A percentile compares a stretch with the other conserved stretches of the same genome.
phyloP scores from a whole-genome alignment of 2,113 vertebrate species.

The Bolborhynchus lineola region DNA sequence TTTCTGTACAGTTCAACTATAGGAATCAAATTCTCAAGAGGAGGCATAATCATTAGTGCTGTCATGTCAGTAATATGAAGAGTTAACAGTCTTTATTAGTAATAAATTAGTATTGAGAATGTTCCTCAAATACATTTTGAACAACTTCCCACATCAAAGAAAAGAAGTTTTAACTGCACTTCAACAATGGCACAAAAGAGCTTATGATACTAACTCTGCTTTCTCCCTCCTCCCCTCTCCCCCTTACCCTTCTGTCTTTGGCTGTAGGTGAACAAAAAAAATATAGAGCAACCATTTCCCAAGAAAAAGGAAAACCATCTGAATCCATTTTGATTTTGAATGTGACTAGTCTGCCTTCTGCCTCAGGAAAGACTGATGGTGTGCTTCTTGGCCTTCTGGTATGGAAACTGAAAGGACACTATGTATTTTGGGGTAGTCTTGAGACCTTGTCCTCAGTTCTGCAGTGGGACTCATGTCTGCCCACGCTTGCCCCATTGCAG shows the following conservation, averaged over 20 bases:
- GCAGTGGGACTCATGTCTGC: not conserved
- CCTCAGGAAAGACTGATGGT: constrained; percentile 40
- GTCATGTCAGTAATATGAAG: not conserved
- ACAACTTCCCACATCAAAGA: not conserved
- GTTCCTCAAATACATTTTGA: not conserved
- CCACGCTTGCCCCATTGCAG: not conserved
- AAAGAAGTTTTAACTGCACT: not conserved
- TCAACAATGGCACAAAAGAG: not conserved
- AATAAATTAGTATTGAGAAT: not conserved
- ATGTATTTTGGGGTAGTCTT: not conserved
- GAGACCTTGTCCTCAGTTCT: not conserved
- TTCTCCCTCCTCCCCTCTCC: not conserved
- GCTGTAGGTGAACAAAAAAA: constrained; percentile 63
- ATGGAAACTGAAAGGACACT: constrained; percentile 34
- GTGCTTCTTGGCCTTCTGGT: constrained; percentile 24
- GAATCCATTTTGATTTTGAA: constrained; percentile 56
- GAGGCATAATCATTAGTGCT: not conserved
- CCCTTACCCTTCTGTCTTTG: constrained; percentile 33
- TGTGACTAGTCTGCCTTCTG: constrained; percentile 62
- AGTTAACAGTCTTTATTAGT: not conserved
- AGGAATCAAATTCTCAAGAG: not conserved
- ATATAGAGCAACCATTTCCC: constrained; percentile 51
- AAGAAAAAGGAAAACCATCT: constrained; percentile 5
- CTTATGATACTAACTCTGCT: not conserved
- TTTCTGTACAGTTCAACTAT: not conserved